Evolutionary conservation across 2,888 invertebrate genomes (phyloP), one percentile per base, ranked within the genome.

Genomic region (Ypsolopha sequella): DNA sequence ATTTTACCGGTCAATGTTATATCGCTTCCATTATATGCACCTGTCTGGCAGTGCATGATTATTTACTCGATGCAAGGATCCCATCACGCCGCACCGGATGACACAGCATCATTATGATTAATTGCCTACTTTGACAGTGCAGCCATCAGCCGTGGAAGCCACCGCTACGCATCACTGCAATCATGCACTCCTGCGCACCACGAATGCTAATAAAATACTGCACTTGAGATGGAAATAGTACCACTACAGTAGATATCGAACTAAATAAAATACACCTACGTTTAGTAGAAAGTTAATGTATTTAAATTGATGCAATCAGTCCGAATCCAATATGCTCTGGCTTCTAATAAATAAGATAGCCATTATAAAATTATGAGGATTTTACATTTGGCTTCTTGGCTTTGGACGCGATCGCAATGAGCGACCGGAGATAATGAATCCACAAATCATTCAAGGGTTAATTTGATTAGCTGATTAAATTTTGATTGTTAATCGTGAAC

Each of bases 21-120:
- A 24, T 24, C 24, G 2, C 2, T 24, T 24, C 4, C 24, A 24
- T 24, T 24, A 4, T 24, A 24, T 24, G 24, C 24, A 24, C 24
- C 24, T 24, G 24, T 24, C 24, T 24, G 24, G 24, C 39, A 39
- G 39, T 33, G 41, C 34, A 33, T 11, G 55, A 56, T 57, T 60
- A 64, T 66, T 63, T 65, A 58, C 51, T 8, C 43, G 53, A 49
- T 47, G 33, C 49, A 46, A 48, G 47, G 46, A 53, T 53, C 33
- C n/a, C 34, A 46, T 24, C n/a, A 35, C 41, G 50, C 50, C 35
- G 50, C 24, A 24, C 24, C 49, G 52, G 50, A 55, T 53, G 59
- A 59, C 59, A 58, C 57, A 57, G 63, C 62, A 43, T 43, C 62
- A 59, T 58, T 56, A 58, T 65, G 65, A 68, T 68, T 63, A 63